These are phyloP conservation scores for Poeciliopsis prolifica DNA, from an alignment of 2,113 vertebrate genomes.

Conservation along the genomic window DNA sequence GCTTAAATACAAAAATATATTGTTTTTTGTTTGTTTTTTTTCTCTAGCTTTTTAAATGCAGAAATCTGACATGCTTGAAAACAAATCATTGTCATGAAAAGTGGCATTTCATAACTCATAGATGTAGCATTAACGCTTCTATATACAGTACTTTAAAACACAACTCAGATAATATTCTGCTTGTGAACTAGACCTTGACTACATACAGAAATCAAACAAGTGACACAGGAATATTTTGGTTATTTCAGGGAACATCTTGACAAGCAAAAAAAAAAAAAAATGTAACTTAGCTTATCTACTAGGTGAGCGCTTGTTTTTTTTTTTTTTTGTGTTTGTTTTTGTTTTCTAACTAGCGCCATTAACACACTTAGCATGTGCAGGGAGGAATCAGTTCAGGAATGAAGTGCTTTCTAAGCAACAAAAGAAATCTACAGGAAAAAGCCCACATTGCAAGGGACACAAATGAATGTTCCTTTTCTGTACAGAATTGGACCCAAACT, in stretches of 20 bases:
- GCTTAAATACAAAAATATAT: conserved; percentile 76
- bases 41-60: conserved; percentile 78
- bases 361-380: conserved; percentile 61
- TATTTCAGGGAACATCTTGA: conserved; percentile 89
- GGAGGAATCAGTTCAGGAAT: conserved; percentile 72
- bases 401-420: conserved; percentile 76
- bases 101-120: conserved; percentile 90
- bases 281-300: conserved; percentile 82
- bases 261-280: conserved; percentile 78
- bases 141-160: conserved; percentile 74
- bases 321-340: neutral
- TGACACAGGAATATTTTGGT: conserved; percentile 89
- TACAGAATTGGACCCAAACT: conserved; percentile 99
- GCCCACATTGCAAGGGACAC: conserved; percentile 79
- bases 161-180: conserved; percentile 60
- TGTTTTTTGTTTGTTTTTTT: conserved; percentile 53
- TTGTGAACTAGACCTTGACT: conserved; percentile 69
- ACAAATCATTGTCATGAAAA: conserved; percentile 87
- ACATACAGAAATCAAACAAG: conserved; percentile 79
- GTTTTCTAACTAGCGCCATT: conserved; percentile 58
- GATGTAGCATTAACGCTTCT: conserved; percentile 79
- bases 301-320: conserved; percentile 43
- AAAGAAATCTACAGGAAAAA: conserved; percentile 52
- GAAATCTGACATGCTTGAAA: conserved; percentile 94
- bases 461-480: conserved; percentile 93